These are phyloP conservation scores for Crepidodera aurea DNA, from an alignment of 2,888 invertebrate species.

Conservation along the genomic window DNA sequence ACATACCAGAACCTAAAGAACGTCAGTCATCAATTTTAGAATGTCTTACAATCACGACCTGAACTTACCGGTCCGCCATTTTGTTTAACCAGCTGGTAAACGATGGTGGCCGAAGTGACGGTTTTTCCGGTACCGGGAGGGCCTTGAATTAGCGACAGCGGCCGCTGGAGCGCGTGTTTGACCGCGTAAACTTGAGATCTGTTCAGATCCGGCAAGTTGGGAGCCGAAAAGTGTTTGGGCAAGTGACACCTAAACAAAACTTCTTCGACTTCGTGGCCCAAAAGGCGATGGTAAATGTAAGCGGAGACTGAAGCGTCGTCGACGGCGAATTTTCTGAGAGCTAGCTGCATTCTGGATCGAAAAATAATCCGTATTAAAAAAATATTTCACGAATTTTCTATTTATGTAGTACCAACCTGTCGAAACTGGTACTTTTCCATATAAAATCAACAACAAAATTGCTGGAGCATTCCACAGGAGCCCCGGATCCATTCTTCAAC, in stretches of 20 bases:
- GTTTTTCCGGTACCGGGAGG: conserved; percentile 99
- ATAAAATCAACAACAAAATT: conserved; percentile 99
- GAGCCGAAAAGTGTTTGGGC: conserved; percentile 97
- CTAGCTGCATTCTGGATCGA: conserved; percentile 86
- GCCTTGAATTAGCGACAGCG: conserved; percentile 96
- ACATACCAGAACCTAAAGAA: conserved; percentile 81
- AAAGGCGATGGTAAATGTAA: conserved; percentile 95
- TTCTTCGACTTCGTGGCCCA: conserved; percentile 95
- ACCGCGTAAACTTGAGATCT: conserved; percentile 98
- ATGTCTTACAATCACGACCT: too few species aligned
- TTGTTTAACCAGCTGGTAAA: conserved; percentile 96
- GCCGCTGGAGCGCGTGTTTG: conserved; percentile 95
- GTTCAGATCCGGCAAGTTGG: conserved; percentile 96
- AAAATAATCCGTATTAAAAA: too few species aligned
- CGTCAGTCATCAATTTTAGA: not conserved
- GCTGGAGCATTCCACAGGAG: conserved; percentile 92
- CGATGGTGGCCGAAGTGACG: conserved; percentile 98
- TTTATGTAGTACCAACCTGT: conserved; percentile 71
- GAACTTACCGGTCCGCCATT: conserved; percentile 80
- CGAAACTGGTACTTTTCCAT: conserved; percentile 99
- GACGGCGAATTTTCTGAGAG: conserved; percentile 93
- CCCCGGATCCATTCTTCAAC: conserved; percentile 88
- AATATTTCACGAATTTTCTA: too few species aligned
- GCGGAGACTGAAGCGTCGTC: conserved; percentile 97
- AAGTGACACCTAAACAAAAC: conserved; percentile 89